Base-by-base conservation (phyloP, 2,888 invertebrate species). In the Galeopsomyia nigrocyanea region DNA sequence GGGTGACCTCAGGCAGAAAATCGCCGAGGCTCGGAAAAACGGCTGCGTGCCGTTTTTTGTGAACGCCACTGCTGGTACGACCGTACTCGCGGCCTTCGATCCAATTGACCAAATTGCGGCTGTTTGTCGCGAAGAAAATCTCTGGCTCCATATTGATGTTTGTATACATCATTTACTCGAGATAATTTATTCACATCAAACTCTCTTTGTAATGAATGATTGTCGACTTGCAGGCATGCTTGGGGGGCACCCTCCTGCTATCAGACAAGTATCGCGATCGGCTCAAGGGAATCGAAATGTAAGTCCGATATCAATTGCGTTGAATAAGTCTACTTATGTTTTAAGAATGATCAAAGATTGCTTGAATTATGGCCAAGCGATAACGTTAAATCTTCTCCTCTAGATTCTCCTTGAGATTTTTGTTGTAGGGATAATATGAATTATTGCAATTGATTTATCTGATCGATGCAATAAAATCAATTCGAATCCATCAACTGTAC, bases 71-170 rank as follows among this genome's bases (percentile, higher is more conserved):
- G 91, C 92, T 2, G 95, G 95, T 0, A 94, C 95, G 0, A 96
- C 95, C 0, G 95, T 96, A 0, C 85, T 95, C 10, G 95, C 95
- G 0, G 93, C 95, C 0, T 94, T 94, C 77, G 96, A 96, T 84
- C 91, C 94, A 14, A 82, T 96, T 21, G 86, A 88, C 0, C 88
- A 88, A 49, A 89, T 95, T 14, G 91, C 94, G 0, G 89, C 90
- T 67, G 84, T 95, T 14, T 95, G 95, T 80, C 81, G 89, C 75
- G 89, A 90, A 74, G 88, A 94, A 81, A 87, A 87, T 0, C 81
- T 95, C 10, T 95, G 95, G 95, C 86, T 95, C 82, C 95, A 95
- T 85, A 92, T 95, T 75, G 96, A 96, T 88, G 93, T 93, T 83
- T 87, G 91, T 88, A 81, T 60, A 22, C 7, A 39, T 57, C 2